A percentile compares a stretch with the other conserved stretches of the same genome.
These are phyloP conservation scores for Pionites leucogaster DNA, from an alignment of 2,113 vertebrate genomes.

Conservation along the genomic window DNA sequence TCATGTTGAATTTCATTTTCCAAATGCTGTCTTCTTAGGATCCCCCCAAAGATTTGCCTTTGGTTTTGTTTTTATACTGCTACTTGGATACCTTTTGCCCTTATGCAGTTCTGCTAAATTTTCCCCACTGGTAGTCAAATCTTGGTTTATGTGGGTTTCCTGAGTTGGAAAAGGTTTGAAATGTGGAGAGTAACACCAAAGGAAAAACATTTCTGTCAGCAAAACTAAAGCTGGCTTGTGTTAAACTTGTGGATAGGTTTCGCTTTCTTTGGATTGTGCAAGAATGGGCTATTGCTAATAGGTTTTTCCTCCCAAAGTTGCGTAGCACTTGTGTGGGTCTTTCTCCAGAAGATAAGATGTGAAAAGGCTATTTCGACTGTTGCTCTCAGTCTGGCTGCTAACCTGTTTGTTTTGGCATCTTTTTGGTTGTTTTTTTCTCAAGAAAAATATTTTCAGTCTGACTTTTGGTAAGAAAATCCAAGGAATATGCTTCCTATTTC, in stretches of 20 bases:
- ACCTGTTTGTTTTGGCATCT: background rate
- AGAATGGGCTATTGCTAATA: background rate
- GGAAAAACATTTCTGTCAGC: background rate
- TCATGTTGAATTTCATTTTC: background rate
- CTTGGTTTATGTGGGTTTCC: constrained; percentile 32
- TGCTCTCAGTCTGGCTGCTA: background rate
- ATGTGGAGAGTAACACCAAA: background rate
- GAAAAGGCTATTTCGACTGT: background rate
- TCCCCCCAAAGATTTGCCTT: background rate
- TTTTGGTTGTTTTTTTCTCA: background rate
- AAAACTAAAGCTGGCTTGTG: background rate
- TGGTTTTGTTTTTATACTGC: background rate
- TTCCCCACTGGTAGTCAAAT: background rate
- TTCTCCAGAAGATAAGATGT: background rate
- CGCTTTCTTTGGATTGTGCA: background rate
- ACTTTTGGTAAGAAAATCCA: background rate
- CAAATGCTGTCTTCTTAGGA: background rate
- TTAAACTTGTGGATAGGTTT: background rate
- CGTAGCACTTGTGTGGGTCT: background rate
- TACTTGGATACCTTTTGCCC: background rate
- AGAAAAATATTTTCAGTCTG: background rate
- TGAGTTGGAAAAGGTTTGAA: background rate
- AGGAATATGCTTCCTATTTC: background rate
- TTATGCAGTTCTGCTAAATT: background rate
- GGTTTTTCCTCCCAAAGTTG: background rate